These are phyloP conservation scores for Sycophaga agraensis DNA, from an alignment of 1,140 invertebrate species.

Conservation along the genomic window DNA sequence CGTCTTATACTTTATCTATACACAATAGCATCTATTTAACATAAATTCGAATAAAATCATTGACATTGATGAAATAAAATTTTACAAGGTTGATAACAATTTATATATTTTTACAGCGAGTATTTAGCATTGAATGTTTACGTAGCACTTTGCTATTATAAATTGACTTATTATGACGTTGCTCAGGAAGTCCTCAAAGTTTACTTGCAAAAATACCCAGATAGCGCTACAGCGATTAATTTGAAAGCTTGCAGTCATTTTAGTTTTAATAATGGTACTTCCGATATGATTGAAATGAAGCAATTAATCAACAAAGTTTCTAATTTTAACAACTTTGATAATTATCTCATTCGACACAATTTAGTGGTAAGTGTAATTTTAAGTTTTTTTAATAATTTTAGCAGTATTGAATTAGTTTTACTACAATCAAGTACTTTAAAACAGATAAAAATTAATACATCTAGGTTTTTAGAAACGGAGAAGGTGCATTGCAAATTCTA, in stretches of 20 bases:
- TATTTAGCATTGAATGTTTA: constrained; percentile 96
- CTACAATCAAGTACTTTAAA: background rate
- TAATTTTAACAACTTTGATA: constrained; percentile 77
- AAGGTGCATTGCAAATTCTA: constrained; percentile 88
- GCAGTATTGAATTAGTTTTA: background rate
- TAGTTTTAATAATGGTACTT: constrained; percentile 90
- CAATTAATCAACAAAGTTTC: constrained; percentile 76
- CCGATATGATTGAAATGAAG: constrained; percentile 85
- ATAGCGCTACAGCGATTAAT: constrained; percentile 94
- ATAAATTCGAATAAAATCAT: too few species aligned
- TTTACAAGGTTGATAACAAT: too few species aligned
- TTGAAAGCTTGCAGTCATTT: constrained; percentile 90
- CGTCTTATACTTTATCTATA: background rate
- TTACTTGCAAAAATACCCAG: constrained; percentile 89
- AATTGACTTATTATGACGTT: constrained; percentile 90
- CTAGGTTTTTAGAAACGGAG: constrained; percentile 85
- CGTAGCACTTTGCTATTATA: constrained; percentile 96
- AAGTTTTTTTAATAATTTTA: too few species aligned
- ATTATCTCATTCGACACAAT: constrained; percentile 94
- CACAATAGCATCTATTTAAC: constrained; percentile 32
- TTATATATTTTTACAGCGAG: too few species aligned
- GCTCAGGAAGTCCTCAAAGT: constrained; percentile 93
- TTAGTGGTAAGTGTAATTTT: constrained; percentile 66
- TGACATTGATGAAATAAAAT: too few species aligned
- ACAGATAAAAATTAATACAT: background rate